Conservation (phyloP, 2,888 invertebrate genomes). For the Lumbricus terrestris region DNA sequence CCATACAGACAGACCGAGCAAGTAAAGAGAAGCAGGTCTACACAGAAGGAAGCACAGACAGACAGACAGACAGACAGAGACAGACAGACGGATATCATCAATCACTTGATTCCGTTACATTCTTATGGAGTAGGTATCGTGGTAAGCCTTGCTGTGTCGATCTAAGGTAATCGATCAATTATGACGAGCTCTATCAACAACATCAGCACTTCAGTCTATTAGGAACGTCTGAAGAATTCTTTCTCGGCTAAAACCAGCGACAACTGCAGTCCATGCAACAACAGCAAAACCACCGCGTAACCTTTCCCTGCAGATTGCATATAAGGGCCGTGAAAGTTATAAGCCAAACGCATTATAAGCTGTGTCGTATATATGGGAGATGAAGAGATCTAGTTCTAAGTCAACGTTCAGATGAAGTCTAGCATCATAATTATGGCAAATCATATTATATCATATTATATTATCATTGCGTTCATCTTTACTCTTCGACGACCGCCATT, state of each 20-base stretch:
- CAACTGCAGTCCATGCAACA: background rate
- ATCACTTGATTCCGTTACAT: background rate
- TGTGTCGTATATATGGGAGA: background rate
- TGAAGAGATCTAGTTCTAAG: background rate
- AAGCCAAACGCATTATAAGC: background rate
- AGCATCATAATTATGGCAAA: background rate
- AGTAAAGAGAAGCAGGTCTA: background rate
- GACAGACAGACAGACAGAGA: background rate
- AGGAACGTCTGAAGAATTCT: background rate
- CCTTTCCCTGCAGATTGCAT: background rate
- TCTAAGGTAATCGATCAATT: background rate
- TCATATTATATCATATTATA: too few species aligned
- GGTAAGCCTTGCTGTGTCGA: background rate
- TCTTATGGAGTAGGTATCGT: background rate
- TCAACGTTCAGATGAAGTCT: background rate
- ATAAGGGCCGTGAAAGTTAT: background rate
- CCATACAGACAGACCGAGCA: background rate
- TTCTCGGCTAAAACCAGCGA: background rate
- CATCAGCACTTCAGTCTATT: background rate
- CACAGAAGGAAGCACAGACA: background rate
- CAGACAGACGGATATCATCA: background rate
- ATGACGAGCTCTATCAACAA: background rate
- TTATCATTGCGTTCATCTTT: too few species aligned
- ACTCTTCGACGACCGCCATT: too few species aligned
- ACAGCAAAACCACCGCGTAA: background rate